These are phyloP conservation scores for Junco hyemalis DNA, from an alignment of 2,113 vertebrate species.

Conservation along the genomic window DNA sequence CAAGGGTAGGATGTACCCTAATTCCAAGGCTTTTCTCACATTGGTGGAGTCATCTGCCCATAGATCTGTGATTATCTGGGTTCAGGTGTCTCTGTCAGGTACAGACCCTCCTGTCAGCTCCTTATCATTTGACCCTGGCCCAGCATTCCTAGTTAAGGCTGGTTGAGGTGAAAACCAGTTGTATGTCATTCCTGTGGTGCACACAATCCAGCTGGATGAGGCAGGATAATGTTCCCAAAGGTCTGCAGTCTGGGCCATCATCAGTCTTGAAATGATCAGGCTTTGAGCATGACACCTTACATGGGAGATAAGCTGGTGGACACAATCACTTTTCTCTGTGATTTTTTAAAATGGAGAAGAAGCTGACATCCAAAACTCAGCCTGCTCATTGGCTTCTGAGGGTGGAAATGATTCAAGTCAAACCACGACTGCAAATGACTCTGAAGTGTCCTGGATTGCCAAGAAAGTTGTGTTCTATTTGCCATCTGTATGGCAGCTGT, in stretches of 20 bases:
- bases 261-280: neutral
- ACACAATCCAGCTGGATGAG: neutral
- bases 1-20: neutral
- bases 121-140: neutral
- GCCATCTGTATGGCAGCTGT: too few relatives aligned
- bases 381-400: neutral
- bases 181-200: neutral
- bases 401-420: neutral
- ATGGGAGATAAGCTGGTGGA: neutral
- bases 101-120: neutral
- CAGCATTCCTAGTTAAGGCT: neutral
- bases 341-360: neutral
- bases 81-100: neutral
- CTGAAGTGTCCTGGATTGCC: rapidly evolving
- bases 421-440: neutral
- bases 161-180: neutral
- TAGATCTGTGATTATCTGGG: neutral
- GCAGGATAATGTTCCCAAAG: neutral
- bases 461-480: too few relatives aligned
- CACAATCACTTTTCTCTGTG: neutral
- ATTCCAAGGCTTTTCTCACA: neutral
- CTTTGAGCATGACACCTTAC: neutral
- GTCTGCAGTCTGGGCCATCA: neutral
- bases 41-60: neutral
- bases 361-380: neutral